Percentiles rank a stretch among this genome's conserved stretches.
Conservation (phyloP, 2,888 invertebrate species). For the Diloba caeruleocephala region DNA sequence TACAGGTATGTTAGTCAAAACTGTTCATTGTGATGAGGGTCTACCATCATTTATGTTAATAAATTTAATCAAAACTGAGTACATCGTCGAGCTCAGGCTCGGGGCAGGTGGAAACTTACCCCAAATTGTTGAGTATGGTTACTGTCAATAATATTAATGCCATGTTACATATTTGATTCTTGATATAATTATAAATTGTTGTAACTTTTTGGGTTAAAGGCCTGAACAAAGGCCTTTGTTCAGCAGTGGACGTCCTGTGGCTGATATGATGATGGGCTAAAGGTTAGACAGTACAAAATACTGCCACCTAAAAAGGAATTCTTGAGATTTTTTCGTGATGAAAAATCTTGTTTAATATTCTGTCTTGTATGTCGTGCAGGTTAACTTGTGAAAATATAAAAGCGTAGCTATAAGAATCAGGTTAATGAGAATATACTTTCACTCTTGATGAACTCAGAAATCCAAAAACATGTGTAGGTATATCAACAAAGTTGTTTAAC, state of each 20-base stretch:
- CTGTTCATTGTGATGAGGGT: slow-evolving; percentile 25
- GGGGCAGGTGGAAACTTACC: slow-evolving; percentile 1
- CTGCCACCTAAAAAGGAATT: background rate
- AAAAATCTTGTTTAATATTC: background rate
- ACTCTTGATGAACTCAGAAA: slow-evolving; percentile 1
- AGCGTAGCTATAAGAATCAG: slow-evolving; percentile 17
- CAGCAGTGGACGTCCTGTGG: too few relatives aligned
- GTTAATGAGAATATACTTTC: slow-evolving; percentile 26
- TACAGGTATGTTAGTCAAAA: slow-evolving; percentile 4
- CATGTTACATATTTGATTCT: too few relatives aligned
- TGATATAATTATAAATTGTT: too few relatives aligned
- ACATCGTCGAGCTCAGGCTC: background rate
- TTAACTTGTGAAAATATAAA: background rate
- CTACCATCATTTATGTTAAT: slow-evolving; percentile 30
- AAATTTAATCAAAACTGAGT: slow-evolving; percentile 38
- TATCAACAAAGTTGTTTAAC: slow-evolving; percentile 8
- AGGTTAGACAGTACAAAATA: background rate
- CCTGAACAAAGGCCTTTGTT: too few relatives aligned
- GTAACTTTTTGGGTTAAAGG: too few relatives aligned
- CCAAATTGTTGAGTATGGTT: background rate
- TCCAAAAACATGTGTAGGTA: slow-evolving; percentile 14
- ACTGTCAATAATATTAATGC: slow-evolving; percentile 1
- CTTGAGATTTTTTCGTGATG: background rate
- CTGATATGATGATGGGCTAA: too few relatives aligned
- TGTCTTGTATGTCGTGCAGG: background rate